Conservation (phyloP, 1,140 invertebrate species). For the Aphaenogaster rudis region DNA sequence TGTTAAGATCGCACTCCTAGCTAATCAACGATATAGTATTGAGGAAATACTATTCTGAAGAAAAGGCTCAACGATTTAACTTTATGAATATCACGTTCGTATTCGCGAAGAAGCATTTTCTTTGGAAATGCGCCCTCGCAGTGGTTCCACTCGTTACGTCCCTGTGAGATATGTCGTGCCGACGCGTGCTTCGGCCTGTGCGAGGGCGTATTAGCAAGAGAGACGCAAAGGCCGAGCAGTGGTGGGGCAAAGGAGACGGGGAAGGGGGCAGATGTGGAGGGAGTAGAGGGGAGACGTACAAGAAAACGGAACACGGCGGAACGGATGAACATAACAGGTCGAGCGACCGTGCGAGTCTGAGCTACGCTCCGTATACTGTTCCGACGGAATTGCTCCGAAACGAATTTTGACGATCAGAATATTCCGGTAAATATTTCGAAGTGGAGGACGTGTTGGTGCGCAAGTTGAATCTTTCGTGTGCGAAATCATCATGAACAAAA, state of each 20-base stretch:
- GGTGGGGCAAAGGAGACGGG: slow-evolving; percentile 51
- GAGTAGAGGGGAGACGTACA: slow-evolving; percentile 43
- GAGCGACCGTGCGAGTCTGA: slow-evolving; percentile 57
- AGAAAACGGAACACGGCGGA: slow-evolving; percentile 55
- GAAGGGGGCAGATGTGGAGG: neutral
- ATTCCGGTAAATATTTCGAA: slow-evolving; percentile 34
- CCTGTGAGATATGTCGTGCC: slow-evolving; percentile 66
- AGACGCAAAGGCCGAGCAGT: slow-evolving; percentile 52
- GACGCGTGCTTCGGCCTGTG: slow-evolving; percentile 73
- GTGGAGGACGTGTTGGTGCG: slow-evolving; percentile 26
- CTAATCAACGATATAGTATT: neutral
- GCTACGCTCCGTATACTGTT: neutral
- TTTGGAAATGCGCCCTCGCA: slow-evolving; percentile 46
- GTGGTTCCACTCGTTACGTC: slow-evolving; percentile 64
- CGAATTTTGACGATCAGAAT: neutral
- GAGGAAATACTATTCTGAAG: neutral
- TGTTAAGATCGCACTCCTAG: neutral
- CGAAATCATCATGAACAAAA: neutral
- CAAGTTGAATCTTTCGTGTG: neutral
- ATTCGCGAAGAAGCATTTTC: neutral
- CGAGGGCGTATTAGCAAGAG: slow-evolving; percentile 69
- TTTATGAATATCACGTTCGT: neutral
- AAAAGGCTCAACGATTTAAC: neutral
- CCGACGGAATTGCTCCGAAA: neutral
- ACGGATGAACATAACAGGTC: slow-evolving; percentile 70